Evolutionary conservation across 1,140 invertebrate species (phyloP).

Genomic region (Meloidogyne exigua): DNA sequence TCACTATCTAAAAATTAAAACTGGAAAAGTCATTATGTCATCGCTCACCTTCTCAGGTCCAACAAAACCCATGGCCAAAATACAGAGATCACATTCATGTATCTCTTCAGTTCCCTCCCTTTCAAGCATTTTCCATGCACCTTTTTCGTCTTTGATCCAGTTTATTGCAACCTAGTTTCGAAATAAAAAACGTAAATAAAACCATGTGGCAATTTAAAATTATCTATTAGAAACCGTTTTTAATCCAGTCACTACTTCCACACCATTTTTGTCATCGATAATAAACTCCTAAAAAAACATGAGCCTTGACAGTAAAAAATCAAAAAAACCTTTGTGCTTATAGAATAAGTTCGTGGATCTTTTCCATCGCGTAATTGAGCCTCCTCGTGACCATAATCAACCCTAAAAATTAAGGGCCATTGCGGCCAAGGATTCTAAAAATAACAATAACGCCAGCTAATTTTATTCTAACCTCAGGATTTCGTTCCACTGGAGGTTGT

Average conservation of each 20-base stretch:
- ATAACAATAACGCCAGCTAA: background rate
- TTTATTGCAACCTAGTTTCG: conserved; percentile 72
- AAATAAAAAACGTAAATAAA: no score
- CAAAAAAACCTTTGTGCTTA: conserved; percentile 76
- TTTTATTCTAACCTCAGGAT: conserved; percentile 68
- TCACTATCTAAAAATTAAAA: conserved; percentile 68
- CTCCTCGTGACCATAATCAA: conserved; percentile 98
- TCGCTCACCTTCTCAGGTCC: conserved; percentile 79
- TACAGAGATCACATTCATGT: conserved; percentile 80
- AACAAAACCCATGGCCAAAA: conserved; percentile 97
- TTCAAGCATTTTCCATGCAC: conserved; percentile 91
- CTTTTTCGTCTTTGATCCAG: conserved; percentile 87
- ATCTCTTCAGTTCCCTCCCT: conserved; percentile 75
- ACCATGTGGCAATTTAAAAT: no score
- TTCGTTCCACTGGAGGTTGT: conserved; percentile 77
- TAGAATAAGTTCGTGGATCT: conserved; percentile 89
- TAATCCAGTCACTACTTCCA: conserved; percentile 75
- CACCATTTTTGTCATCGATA: conserved; percentile 44
- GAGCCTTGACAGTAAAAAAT: background rate
- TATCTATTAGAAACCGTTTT: no score
- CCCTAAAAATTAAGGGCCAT: conserved; percentile 89
- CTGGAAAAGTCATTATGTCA: background rate
- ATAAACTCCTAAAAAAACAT: conserved; percentile 48
- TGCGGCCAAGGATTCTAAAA: conserved; percentile 84
- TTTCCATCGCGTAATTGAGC: conserved; percentile 80